Percentiles rank a stretch among this genome's conserved stretches.
phyloP scores from a whole-genome alignment of 2,888 invertebrate genomes.

The Amphimallon solstitiale region DNA sequence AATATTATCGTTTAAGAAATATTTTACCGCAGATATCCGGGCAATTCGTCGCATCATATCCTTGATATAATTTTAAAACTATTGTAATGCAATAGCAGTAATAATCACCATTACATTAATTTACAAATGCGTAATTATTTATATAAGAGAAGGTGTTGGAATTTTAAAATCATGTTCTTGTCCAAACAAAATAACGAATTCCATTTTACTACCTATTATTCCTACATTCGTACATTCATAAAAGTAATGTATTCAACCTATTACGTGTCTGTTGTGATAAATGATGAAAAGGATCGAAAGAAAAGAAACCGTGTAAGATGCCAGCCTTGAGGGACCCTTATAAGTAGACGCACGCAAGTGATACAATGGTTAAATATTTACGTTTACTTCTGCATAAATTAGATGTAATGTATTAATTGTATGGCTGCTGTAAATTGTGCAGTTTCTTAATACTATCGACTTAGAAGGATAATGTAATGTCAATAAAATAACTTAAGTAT shows the following conservation, averaged over 20 bases:
- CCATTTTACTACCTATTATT: slow-evolving; percentile 7
- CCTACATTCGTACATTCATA: background rate
- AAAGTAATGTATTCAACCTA: slow-evolving; percentile 1
- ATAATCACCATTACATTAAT: background rate
- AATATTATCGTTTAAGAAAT: no score
- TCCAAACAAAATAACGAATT: background rate
- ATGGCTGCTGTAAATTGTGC: background rate
- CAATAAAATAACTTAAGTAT: no score
- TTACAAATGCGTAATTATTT: background rate
- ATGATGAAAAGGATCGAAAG: slow-evolving; percentile 3
- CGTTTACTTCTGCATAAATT: slow-evolving; percentile 16
- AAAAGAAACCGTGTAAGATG: slow-evolving; percentile 21
- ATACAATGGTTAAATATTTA: slow-evolving; percentile 22
- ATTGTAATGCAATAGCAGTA: no score
- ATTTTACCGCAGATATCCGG: no score
- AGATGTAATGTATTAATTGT: slow-evolving; percentile 17
- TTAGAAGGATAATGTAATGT: background rate
- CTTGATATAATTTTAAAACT: no score
- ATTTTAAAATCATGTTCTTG: slow-evolving; percentile 14
- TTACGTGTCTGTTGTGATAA: slow-evolving; percentile 8
- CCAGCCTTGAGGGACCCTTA: slow-evolving; percentile 21
- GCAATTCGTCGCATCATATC: no score
- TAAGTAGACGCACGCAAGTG: background rate
- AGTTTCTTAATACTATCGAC: slow-evolving; percentile 1
- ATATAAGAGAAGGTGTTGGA: slow-evolving; percentile 1